phyloP scores from a whole-genome alignment of 2,797 vertebrate species.

The Sylvilagus floridanus region DNA sequence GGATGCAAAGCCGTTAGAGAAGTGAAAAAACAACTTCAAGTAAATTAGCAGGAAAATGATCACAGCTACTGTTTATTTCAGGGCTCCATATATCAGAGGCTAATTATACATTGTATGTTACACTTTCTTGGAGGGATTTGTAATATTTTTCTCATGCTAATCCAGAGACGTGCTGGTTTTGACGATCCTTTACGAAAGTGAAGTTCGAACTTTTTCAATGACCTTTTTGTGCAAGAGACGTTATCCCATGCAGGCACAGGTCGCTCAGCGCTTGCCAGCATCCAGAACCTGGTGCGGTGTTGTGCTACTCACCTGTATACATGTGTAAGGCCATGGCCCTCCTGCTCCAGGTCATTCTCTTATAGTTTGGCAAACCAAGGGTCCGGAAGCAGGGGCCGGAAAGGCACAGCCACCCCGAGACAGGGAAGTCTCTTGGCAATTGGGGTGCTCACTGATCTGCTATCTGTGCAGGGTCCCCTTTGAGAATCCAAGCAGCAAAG shows the following conservation, averaged over 20 bases:
- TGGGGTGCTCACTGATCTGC: background rate
- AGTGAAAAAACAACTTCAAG: conserved; percentile 82
- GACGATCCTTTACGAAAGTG: conserved; percentile 61
- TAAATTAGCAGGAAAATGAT: conserved; percentile 79
- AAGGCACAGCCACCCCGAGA: conserved; percentile 36
- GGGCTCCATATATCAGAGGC: conserved; percentile 78
- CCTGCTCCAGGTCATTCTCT: conserved; percentile 62
- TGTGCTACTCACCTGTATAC: background rate
- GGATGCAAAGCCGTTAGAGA: conserved; percentile 79
- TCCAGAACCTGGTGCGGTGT: background rate
- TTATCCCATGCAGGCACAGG: background rate
- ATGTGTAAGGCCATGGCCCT: conserved; percentile 30
- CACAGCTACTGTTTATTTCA: conserved; percentile 79
- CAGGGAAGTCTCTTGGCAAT: background rate
- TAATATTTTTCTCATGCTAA: conserved; percentile 72
- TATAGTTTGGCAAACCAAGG: conserved; percentile 10
- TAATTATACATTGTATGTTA: conserved; percentile 79
- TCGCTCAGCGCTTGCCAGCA: background rate
- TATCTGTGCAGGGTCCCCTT: background rate
- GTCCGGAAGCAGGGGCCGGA: background rate
- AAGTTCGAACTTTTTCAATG: conserved; percentile 68
- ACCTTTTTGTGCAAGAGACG: conserved; percentile 58
- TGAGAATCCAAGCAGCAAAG: background rate
- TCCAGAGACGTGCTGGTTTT: conserved; percentile 61
- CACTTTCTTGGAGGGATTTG: conserved; percentile 74